Evolutionary conservation across 2,888 invertebrate species (phyloP).

Genomic region (Habrosyne pyritoides): DNA sequence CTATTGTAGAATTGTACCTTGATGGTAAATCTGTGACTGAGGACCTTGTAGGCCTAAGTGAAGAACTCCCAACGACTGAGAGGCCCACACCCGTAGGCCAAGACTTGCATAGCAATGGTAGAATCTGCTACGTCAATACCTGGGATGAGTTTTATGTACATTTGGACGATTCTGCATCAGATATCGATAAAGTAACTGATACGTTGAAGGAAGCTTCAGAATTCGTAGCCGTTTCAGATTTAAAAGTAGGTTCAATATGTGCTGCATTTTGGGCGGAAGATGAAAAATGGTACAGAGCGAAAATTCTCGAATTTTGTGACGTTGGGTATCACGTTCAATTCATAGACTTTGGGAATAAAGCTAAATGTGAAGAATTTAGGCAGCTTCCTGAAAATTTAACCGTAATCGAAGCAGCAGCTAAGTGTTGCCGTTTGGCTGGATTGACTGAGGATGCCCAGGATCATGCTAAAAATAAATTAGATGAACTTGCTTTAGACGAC

Average conservation of each 20-base stretch:
- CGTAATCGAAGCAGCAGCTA: constrained; percentile 83
- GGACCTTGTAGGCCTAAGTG: constrained; percentile 81
- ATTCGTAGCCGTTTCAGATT: constrained; percentile 77
- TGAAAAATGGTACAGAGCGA: constrained; percentile 87
- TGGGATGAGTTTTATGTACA: constrained; percentile 90
- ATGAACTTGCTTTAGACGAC: constrained; percentile 60
- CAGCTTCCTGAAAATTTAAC: constrained; percentile 85
- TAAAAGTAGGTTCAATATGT: constrained; percentile 84
- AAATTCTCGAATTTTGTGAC: constrained; percentile 84
- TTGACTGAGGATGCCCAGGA: constrained; percentile 78
- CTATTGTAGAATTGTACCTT: constrained; percentile 84
- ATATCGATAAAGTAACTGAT: constrained; percentile 85
- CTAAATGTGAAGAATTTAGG: constrained; percentile 83
- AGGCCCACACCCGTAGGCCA: constrained; percentile 71
- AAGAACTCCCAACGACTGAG: constrained; percentile 60
- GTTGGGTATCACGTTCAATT: constrained; percentile 84
- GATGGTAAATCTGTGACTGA: constrained; percentile 86
- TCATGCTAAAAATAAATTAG: constrained; percentile 58
- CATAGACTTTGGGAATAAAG: constrained; percentile 88
- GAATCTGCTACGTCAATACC: constrained; percentile 86
- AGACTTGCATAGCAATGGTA: constrained; percentile 80
- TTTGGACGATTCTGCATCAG: constrained; percentile 79
- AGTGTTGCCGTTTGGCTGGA: constrained; percentile 84
- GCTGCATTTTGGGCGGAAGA: constrained; percentile 87
- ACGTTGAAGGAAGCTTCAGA: constrained; percentile 78